Evolutionary conservation across 2,888 invertebrate genomes (phyloP).

Genomic region (Scelioninae gen. 1): DNA sequence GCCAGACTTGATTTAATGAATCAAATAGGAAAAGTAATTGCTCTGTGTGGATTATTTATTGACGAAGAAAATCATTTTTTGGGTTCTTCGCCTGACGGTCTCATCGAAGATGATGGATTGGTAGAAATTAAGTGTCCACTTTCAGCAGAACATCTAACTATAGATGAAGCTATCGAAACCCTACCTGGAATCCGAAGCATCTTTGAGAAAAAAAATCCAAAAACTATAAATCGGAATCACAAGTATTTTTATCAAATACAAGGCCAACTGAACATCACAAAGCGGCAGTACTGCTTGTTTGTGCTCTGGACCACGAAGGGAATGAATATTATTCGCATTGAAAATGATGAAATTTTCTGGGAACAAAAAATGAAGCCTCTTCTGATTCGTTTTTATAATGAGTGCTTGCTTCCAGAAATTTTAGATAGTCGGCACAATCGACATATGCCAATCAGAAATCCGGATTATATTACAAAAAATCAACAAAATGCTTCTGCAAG

Average conservation of each 20-base stretch:
- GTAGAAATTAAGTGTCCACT: conserved; percentile 67
- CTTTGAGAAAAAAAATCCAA: too few species aligned
- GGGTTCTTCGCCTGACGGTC: conserved; percentile 63
- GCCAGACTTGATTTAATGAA: too few species aligned
- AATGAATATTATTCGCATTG: too few species aligned
- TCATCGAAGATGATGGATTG: conserved; percentile 60
- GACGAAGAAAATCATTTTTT: conserved; percentile 43
- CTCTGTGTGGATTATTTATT: conserved; percentile 55
- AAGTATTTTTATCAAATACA: too few species aligned
- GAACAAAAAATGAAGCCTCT: neutral
- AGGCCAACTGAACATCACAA: too few species aligned
- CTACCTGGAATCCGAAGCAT: too few species aligned
- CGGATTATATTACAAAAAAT: conserved; percentile 22
- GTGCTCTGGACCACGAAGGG: too few species aligned
- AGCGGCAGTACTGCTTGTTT: too few species aligned
- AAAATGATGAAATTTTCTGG: too few species aligned
- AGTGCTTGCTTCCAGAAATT: conserved; percentile 52
- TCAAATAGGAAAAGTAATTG: too few species aligned
- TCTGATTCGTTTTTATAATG: conserved; percentile 9
- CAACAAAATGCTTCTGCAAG: neutral
- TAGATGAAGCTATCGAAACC: too few species aligned
- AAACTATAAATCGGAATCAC: too few species aligned
- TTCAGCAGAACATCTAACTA: neutral
- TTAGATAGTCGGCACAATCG: conserved; percentile 26
- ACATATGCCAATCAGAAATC: conserved; percentile 30